Base-by-base conservation (phyloP, 1,140 invertebrate genomes). In the Platyscapa corneri region DNA sequence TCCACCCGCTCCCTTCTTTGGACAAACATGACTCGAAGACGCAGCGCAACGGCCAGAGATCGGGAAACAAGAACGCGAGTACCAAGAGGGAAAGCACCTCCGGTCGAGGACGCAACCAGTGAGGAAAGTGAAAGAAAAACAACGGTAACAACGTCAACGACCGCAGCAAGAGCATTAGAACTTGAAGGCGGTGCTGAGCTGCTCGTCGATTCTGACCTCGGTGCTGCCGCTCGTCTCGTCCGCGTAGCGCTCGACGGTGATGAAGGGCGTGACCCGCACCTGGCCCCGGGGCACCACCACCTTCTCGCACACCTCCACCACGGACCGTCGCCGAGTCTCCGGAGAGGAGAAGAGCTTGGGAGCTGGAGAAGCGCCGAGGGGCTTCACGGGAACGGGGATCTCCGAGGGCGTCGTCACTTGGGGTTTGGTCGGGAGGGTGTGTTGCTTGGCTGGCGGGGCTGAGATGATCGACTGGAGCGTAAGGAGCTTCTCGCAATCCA, bases 221-320 rank as follows among this genome's bases (percentile, higher is more conserved):
- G 87, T 86, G 87, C 84, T 88, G 70, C 76, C 78, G 83, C 87
- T 89, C 74, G 86, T 77, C 86, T 86, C 87, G 42, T 81, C 74
- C 74, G 74, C 74, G 80, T 90, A 87, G 87, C 88, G 88, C 53
- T 89, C 90, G 86, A 93, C 91, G 82, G 90, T 89, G 87, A 93
- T 91, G 88, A 91, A 89, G 14, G 91, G 92, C 70, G 92, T 91
- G 32, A 90, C 89, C 42, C 39, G 79, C 46, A 14, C 8, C 32
- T 82, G 85, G 6, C 88, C 90, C 79, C 87, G 90, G 60, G 89
- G 86, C 76, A 93, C 91, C 86, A 91, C 85, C 84, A 93, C 90
- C 90, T 91, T 93, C 86, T 93, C 93, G 88, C 90, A 93, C 77
- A 92, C 87, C 77, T 94, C 93, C 87, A 93, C 87, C 74, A 93